Evolutionary conservation across 2,797 vertebrate species (phyloP).

Genomic region (Morus bassanus): DNA sequence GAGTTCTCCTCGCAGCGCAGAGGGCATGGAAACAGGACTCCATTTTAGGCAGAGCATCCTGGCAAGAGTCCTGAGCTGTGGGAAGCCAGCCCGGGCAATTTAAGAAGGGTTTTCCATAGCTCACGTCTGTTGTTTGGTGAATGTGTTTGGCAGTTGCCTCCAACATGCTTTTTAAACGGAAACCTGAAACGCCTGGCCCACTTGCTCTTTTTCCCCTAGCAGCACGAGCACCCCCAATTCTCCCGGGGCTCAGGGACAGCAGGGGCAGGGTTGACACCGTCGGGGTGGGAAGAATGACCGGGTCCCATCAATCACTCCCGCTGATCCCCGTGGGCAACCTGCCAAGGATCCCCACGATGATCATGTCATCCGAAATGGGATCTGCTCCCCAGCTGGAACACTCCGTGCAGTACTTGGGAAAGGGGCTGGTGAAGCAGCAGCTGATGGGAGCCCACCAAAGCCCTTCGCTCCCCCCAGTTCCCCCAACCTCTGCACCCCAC

Average conservation of each 20-base stretch:
- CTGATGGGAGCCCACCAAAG: background rate
- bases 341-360: background rate
- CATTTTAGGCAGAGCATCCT: background rate
- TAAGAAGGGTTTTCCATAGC: constrained; percentile 24
- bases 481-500: background rate
- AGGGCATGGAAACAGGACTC: background rate
- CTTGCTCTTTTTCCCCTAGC: background rate
- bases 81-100: background rate
- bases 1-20: background rate
- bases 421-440: background rate
- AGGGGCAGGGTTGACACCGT: accelerated
- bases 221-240: background rate
- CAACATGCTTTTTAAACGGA: background rate
- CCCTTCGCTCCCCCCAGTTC: background rate
- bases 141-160: background rate
- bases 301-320: accelerated
- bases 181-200: background rate
- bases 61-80: background rate
- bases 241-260: background rate
- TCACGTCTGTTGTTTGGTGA: background rate
- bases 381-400: background rate
- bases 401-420: background rate
- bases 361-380: background rate
- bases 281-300: background rate
- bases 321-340: accelerated